These are phyloP conservation scores for Erinaceus europaeus DNA, from an alignment of 2,113 vertebrate species.

Conservation along the genomic window DNA sequence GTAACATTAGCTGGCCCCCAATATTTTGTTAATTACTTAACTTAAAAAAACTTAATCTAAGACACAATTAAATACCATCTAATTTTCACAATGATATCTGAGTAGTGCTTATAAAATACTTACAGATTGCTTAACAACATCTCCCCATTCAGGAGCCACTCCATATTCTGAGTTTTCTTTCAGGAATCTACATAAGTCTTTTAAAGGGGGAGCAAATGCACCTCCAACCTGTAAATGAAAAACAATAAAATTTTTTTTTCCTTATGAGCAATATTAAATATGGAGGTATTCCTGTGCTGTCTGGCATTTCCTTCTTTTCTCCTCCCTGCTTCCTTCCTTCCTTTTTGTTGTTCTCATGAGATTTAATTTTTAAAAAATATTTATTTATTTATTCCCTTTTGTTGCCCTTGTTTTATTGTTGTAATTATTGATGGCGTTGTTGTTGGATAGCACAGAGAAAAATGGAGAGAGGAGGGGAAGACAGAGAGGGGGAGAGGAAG, in stretches of 20 bases:
- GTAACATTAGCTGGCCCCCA: too few relatives aligned
- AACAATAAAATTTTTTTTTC: too few relatives aligned
- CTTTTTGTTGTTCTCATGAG: too few relatives aligned
- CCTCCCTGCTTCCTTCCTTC: too few relatives aligned
- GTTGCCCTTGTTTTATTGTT: too few relatives aligned
- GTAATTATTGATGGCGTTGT: too few relatives aligned
- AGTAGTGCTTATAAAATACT: constrained; percentile 75
- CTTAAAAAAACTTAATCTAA: constrained; percentile 10
- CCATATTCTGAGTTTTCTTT: constrained; percentile 98
- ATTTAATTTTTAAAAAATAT: too few relatives aligned
- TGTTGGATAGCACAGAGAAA: too few relatives aligned
- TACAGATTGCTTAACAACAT: constrained; percentile 97
- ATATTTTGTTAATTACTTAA: too few relatives aligned
- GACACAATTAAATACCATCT: background rate
- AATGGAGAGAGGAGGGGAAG: too few relatives aligned
- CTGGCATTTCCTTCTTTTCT: constrained; percentile 7
- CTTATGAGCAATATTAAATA: background rate
- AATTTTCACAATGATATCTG: background rate
- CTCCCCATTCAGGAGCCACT: constrained; percentile 97
- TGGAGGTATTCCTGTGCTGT: constrained; percentile 83
- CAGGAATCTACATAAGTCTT: constrained; percentile 96
- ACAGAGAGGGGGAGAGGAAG: too few relatives aligned
- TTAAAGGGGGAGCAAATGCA: constrained; percentile 96
- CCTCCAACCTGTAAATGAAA: constrained; percentile 90
- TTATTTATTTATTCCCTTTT: too few relatives aligned